A percentile compares a stretch with the other conserved stretches of the same genome.
Evolutionary conservation across 2,113 vertebrate species (phyloP).

Genomic region (Etheostoma spectabile): DNA sequence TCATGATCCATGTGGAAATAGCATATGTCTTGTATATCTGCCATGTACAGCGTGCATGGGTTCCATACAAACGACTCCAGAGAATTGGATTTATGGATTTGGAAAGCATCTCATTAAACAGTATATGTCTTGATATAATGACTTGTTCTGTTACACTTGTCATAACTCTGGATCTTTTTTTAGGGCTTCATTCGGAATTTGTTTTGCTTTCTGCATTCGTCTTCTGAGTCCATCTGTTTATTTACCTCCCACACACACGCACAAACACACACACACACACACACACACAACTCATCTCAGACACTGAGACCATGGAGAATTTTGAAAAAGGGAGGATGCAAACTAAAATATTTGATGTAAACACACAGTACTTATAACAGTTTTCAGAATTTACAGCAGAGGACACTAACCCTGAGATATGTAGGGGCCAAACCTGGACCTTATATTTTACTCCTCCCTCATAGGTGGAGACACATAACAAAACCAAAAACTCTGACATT

Average conservation of each 20-base stretch:
- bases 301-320: conserved; percentile 33
- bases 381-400: neutral
- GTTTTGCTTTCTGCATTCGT: conserved; percentile 30
- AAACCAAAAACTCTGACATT: neutral
- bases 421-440: no score
- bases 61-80: conserved; percentile 17
- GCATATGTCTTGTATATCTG: conserved; percentile 16
- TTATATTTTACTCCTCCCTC: neutral
- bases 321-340: conserved; percentile 1
- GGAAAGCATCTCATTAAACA: conserved; percentile 16
- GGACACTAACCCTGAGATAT: neutral
- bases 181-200: conserved; percentile 25
- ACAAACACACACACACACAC: conserved; percentile 19
- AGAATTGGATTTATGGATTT: conserved; percentile 18
- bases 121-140: conserved; percentile 3
- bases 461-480: neutral
- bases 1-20: conserved; percentile 19
- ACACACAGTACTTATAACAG: neutral
- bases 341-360: conserved; percentile 15
- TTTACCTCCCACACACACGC: conserved; percentile 55
- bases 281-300: conserved; percentile 40
- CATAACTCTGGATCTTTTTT: neutral
- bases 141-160: conserved; percentile 11
- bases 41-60: conserved; percentile 3
- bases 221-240: conserved; percentile 60